Evolutionary conservation across 2,113 vertebrate genomes (phyloP).

Genomic region (Hypomesus transpacificus): DNA sequence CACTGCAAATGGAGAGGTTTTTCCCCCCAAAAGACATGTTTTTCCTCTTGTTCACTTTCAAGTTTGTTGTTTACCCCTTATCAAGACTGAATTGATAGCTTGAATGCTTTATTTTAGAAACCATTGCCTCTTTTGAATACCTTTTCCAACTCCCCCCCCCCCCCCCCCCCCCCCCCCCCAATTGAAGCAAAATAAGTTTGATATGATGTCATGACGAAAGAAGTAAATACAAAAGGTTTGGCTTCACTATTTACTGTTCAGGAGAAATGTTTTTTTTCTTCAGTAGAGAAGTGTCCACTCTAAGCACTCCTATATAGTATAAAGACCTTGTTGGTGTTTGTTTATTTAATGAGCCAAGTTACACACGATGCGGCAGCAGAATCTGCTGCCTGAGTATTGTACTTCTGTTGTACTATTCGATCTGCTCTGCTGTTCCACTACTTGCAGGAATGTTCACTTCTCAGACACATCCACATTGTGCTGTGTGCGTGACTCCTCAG

Average conservation of each 20-base stretch:
- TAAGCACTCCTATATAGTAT: constrained; percentile 66
- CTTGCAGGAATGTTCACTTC: constrained; percentile 24
- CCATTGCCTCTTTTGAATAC: constrained; percentile 36
- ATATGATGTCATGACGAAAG: constrained; percentile 31
- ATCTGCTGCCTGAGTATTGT: constrained; percentile 53
- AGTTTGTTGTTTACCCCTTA: constrained; percentile 42
- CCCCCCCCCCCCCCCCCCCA: too few relatives aligned
- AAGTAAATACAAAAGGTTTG: constrained; percentile 31
- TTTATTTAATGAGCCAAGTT: constrained; percentile 44
- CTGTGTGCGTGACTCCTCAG: constrained; percentile 34
- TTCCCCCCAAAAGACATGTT: constrained; percentile 27
- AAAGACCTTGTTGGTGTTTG: constrained; percentile 40
- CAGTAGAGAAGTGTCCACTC: constrained; percentile 49
- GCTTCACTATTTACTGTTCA: not conserved
- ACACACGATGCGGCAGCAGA: constrained; percentile 42
- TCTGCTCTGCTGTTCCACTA: constrained; percentile 29
- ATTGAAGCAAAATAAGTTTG: too few relatives aligned
- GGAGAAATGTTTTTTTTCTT: constrained; percentile 52
- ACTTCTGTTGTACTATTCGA: constrained; percentile 30
- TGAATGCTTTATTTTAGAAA: constrained; percentile 56
- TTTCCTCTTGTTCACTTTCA: constrained; percentile 23
- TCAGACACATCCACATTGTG: constrained; percentile 20
- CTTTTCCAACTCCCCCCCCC: constrained; percentile 19
- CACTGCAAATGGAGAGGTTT: constrained; percentile 27
- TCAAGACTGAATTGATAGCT: constrained; percentile 49